phyloP scores from a whole-genome alignment of 2,888 invertebrate species.

The Aethes cnicana region DNA sequence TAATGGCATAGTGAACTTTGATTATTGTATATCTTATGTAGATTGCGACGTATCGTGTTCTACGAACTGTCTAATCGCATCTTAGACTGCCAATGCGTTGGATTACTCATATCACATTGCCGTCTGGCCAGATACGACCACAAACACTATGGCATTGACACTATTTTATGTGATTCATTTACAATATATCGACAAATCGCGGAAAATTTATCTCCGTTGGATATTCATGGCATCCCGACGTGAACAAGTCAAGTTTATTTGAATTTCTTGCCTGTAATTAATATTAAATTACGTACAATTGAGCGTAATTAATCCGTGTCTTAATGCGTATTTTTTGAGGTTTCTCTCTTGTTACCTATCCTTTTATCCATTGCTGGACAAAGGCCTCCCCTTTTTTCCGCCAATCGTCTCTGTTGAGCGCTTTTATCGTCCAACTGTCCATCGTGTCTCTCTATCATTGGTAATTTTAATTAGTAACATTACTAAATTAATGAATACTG shows the following conservation, averaged over 20 bases:
- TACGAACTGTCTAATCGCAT: conserved; percentile 36
- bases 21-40: conserved; percentile 27
- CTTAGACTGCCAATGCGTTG: conserved; percentile 36
- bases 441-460: too few relatives aligned
- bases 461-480: neutral
- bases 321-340: too few relatives aligned
- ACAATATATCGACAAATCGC: conserved; percentile 6
- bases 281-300: too few relatives aligned
- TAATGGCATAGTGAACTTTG: conserved; percentile 23
- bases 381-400: too few relatives aligned
- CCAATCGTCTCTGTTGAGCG: too few relatives aligned
- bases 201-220: neutral
- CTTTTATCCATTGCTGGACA: too few relatives aligned
- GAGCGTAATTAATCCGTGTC: too few relatives aligned
- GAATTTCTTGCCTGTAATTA: neutral
- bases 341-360: too few relatives aligned
- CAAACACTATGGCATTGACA: conserved; percentile 73
- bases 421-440: too few relatives aligned
- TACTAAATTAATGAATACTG: neutral
- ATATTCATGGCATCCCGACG: conserved; percentile 1
- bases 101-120: conserved; percentile 60
- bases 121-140: conserved; percentile 61
- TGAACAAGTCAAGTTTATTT: neutral
- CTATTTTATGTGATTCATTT: conserved; percentile 43
- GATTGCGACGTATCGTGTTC: conserved; percentile 28